Evolutionary conservation across 2,888 invertebrate genomes (phyloP).

Genomic region (Chloromyia formosa): DNA sequence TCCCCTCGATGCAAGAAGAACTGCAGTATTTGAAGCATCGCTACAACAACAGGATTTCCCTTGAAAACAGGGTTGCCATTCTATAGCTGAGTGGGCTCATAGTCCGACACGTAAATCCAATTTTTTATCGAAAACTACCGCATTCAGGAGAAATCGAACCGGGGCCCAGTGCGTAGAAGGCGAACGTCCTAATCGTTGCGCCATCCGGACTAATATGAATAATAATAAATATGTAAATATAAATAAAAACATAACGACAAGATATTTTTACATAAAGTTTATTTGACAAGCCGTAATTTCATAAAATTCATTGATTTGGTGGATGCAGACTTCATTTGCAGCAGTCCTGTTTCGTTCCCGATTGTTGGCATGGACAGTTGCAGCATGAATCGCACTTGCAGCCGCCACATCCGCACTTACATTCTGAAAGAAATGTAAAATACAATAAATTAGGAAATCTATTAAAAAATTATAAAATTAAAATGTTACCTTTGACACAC

Average conservation of each 20-base stretch:
- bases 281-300: not conserved
- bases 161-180: too few species aligned
- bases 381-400: constrained; percentile 39
- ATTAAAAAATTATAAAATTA: constrained; percentile 5
- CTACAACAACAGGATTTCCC: too few species aligned
- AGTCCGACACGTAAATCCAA: too few species aligned
- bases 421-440: constrained; percentile 17
- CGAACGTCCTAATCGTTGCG: too few species aligned
- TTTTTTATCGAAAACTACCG: too few species aligned
- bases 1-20: too few species aligned
- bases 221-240: not conserved
- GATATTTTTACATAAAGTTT: not conserved
- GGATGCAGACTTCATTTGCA: constrained; percentile 15
- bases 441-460: not conserved
- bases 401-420: constrained; percentile 26
- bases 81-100: too few species aligned
- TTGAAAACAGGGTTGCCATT: too few species aligned
- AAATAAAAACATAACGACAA: too few species aligned
- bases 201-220: too few species aligned
- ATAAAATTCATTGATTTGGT: not conserved
- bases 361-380: constrained; percentile 31
- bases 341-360: not conserved
- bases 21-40: too few species aligned
- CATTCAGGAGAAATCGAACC: too few species aligned
- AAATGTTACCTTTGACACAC: constrained; percentile 31